Percentiles rank a stretch among this genome's conserved stretches.
Conservation (phyloP, 2,797 vertebrate species). For the Podarcis siculus region DNA sequence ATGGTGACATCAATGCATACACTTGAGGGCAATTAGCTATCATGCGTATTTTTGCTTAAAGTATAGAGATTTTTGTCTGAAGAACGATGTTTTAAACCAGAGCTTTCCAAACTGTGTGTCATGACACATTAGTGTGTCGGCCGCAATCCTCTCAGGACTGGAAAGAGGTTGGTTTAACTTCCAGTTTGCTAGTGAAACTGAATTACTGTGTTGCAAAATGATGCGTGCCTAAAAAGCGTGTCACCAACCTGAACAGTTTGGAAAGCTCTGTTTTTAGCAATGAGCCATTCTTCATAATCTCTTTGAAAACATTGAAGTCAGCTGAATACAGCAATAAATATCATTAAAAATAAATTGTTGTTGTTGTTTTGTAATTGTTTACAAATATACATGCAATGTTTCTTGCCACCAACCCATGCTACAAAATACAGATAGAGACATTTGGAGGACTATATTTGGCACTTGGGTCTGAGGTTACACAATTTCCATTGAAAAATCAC, state of each 20-base stretch:
- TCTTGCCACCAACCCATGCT: neutral
- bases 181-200: too few species aligned
- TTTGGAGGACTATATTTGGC: neutral
- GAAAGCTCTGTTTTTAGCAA: neutral
- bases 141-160: too few species aligned
- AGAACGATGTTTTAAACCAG: neutral
- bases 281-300: neutral
- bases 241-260: too few species aligned
- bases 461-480: too few species aligned
- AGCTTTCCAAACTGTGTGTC: too few species aligned
- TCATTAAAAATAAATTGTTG: neutral
- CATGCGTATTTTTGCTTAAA: conserved; percentile 1
- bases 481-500: neutral
- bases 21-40: neutral
- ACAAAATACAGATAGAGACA: neutral
- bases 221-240: too few species aligned
- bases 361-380: neutral
- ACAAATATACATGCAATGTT: neutral
- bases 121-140: too few species aligned
- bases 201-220: too few species aligned
- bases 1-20: conserved; percentile 15
- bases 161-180: too few species aligned
- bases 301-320: neutral
- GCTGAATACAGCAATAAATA: neutral
- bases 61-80: neutral